Percentiles rank a stretch among this genome's conserved stretches.
These are phyloP conservation scores for Otocyon megalotis DNA, from an alignment of 2,113 vertebrate genomes.

Conservation along the genomic window DNA sequence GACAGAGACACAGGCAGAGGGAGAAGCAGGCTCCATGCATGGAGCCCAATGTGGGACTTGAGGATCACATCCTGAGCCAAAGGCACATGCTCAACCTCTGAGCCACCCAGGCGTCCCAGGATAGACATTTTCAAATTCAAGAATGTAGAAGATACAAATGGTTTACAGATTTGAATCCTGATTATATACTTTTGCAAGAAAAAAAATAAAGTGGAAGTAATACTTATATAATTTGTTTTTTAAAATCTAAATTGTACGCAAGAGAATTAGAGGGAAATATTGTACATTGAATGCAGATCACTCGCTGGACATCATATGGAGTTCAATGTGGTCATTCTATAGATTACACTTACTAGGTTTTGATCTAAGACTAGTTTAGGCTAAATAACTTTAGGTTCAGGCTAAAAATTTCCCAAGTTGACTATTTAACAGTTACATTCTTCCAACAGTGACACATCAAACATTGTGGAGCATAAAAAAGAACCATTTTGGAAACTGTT, in stretches of 20 bases:
- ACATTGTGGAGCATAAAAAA: constrained; percentile 49
- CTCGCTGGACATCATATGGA: constrained; percentile 62
- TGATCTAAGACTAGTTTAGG: constrained; percentile 40
- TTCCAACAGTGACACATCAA: neutral
- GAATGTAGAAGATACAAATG: neutral
- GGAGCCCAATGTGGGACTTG: too few species aligned
- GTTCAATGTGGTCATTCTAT: constrained; percentile 60
- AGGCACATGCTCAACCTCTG: too few species aligned
- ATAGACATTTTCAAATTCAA: constrained; percentile 43
- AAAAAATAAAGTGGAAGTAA: constrained; percentile 31
- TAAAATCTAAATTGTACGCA: constrained; percentile 66
- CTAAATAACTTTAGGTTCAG: constrained; percentile 67
- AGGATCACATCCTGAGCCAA: too few species aligned
- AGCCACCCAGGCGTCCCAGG: neutral
- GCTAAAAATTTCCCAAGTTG: constrained; percentile 67
- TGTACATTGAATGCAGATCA: constrained; percentile 23
- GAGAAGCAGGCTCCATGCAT: too few species aligned
- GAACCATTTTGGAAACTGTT: constrained; percentile 65
- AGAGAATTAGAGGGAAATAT: constrained; percentile 65
- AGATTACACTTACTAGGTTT: constrained; percentile 69
- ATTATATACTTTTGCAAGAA: constrained; percentile 21
- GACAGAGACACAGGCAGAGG: too few species aligned
- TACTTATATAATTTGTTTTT: constrained; percentile 45
- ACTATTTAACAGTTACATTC: constrained; percentile 62
- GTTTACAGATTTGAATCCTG: constrained; percentile 33